Evolutionary conservation across 2,113 vertebrate species (phyloP), one percentile per base, ranked within the genome.

Genomic region (Cochlearius cochlearius): DNA sequence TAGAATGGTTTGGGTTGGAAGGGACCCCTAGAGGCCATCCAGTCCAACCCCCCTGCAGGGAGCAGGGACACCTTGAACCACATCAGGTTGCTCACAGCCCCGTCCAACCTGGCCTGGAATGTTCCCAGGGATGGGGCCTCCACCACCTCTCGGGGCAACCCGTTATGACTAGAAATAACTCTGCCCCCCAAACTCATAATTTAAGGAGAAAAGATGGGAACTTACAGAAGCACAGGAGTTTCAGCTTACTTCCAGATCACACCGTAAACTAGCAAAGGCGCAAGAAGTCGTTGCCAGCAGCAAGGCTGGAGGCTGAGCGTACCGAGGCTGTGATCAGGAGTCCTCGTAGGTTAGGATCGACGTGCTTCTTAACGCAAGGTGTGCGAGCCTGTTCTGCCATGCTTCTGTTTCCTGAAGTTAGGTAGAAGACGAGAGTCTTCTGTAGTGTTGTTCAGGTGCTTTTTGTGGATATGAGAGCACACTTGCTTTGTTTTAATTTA

Each of bases 191-290:
- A 63, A 49, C 49, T 27, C 22, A 5, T 19, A 9, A 15, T n/a
- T 52, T 36, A 69, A 56, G 39, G 7, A 12, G 25, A 47, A 36
- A 30, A n/a, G 38, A 11, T 12, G 53, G 38, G 29, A 38, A 27
- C 8, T 11, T 39, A 27, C 4, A 52, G 43, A 59, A n/a, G 53
- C 22, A 9, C 17, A 27, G 60, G 19, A n/a, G 32, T 38, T 45
- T 38, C 39, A 11, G 11, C 38, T 59, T 23, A 5, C 17, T 58
- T 52, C 36, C 43, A 27, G 30, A 7, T 30, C 36, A 32, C 6
- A 5, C 7, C 3, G 25, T 9, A 15, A 21, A 11, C 10, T 5
- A 22, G 38, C 1, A 0, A 22, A 52, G 36, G 39, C n/a, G 23
- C 19, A 15, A 41, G 50, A 49, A 72, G 22, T 26, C 7, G 4